Conservation (phyloP, 1,140 invertebrate genomes). For the Rhagoletis pomonella region DNA sequence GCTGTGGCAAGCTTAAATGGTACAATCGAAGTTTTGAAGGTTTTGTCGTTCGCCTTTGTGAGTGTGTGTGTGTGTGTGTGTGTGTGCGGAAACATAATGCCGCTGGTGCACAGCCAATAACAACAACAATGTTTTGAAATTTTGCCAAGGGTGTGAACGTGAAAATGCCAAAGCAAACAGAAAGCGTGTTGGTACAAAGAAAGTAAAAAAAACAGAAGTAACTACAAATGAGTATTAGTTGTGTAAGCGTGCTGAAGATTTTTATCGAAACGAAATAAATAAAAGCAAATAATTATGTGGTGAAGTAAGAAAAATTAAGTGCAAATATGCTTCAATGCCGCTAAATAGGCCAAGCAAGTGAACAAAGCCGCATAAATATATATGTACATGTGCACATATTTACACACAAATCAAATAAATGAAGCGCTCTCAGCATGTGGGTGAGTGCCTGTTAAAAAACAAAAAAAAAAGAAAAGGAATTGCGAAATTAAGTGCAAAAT, state of each 20-base stretch:
- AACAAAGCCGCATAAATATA: not conserved
- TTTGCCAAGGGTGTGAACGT: conserved; percentile 42
- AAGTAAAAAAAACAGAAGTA: not conserved
- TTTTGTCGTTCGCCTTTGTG: no score
- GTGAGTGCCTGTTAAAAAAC: not conserved
- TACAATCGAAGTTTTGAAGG: conserved; percentile 4
- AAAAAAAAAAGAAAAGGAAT: not conserved
- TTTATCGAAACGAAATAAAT: not conserved
- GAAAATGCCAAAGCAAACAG: conserved; percentile 39
- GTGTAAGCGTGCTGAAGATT: not conserved
- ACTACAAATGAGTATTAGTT: not conserved
- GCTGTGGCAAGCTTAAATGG: not conserved
- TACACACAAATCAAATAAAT: not conserved
- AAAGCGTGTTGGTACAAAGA: not conserved
- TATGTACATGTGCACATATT: no score
- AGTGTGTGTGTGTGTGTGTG: not conserved
- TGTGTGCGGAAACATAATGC: not conserved
- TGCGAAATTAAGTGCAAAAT: not conserved
- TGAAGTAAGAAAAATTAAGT: no score
- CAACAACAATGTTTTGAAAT: conserved; percentile 32
- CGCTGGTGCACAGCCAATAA: not conserved
- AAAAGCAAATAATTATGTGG: not conserved
- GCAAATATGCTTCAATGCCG: no score
- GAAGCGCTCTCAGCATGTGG: not conserved
- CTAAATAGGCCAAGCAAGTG: no score